phyloP scores from a whole-genome alignment of 2,888 invertebrate genomes.

The Acrobasis consociella region DNA sequence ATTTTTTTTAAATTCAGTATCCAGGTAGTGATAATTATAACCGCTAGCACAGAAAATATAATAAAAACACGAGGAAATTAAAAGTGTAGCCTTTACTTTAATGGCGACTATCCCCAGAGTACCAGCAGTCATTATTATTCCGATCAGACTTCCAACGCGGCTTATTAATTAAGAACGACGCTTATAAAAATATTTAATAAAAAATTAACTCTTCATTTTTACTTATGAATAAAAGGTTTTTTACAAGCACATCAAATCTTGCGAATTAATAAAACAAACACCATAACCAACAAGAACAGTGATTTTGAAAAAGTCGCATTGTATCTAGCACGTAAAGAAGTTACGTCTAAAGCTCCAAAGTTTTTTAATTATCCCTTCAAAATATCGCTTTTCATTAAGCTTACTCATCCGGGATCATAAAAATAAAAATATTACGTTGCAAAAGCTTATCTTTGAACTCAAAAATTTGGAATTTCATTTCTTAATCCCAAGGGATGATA shows the following conservation, averaged over 20 bases:
- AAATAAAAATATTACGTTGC: background rate
- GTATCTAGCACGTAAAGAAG: background rate
- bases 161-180: slow-evolving; percentile 11
- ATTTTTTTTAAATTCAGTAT: too few relatives aligned
- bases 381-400: background rate
- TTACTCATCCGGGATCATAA: background rate
- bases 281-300: slow-evolving; percentile 1
- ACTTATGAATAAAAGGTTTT: background rate
- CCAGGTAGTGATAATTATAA: too few relatives aligned
- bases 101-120: slow-evolving; percentile 9
- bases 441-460: slow-evolving; percentile 10
- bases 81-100: background rate
- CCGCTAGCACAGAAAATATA: background rate
- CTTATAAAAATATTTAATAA: slow-evolving; percentile 7
- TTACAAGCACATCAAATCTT: background rate
- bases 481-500: slow-evolving; percentile 15
- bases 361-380: background rate
- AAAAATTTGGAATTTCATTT: slow-evolving; percentile 6
- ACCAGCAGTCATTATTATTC: slow-evolving; percentile 13
- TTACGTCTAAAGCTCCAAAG: background rate
- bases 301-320: background rate
- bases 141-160: slow-evolving; percentile 8
- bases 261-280: background rate
- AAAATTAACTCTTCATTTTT: background rate
- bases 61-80: background rate